These are phyloP conservation scores for Plestiodon gilberti DNA, from an alignment of 2,113 vertebrate species.

Conservation along the genomic window DNA sequence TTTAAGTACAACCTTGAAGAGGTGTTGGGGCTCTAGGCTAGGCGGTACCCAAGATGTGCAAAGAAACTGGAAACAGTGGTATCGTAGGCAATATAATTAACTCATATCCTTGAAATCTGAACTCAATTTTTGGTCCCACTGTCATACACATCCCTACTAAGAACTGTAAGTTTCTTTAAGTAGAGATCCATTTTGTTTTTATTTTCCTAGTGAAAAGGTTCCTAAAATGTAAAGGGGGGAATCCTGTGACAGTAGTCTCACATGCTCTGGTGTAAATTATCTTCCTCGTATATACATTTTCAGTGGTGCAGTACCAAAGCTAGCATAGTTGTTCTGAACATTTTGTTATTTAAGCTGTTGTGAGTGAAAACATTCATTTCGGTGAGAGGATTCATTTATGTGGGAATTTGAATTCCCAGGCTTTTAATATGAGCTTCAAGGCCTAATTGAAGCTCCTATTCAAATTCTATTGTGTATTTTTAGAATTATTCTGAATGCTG, in stretches of 20 bases:
- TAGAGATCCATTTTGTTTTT: not conserved
- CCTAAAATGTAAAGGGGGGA: not conserved
- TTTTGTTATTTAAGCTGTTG: not conserved
- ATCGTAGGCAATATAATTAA: not conserved
- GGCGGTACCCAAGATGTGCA: not conserved
- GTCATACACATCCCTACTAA: not conserved
- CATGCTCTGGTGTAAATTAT: not conserved
- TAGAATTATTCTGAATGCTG: not conserved
- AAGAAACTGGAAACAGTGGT: not conserved
- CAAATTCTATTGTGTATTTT: slow-evolving; percentile 18
- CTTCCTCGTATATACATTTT: not conserved
- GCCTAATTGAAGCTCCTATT: not conserved
- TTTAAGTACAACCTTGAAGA: not conserved
- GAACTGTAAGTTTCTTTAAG: not conserved
- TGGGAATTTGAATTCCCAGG: not conserved
- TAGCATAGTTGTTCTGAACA: not conserved
- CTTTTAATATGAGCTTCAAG: not conserved
- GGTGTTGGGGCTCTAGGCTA: not conserved
- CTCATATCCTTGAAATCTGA: not conserved
- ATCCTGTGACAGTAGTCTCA: not conserved
- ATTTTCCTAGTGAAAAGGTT: not conserved
- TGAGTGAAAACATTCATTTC: not conserved
- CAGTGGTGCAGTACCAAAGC: not conserved
- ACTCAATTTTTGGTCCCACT: not conserved
- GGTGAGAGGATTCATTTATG: not conserved